A percentile compares a stretch with the other conserved stretches of the same genome.
Evolutionary conservation across 2,797 vertebrate species (phyloP).

Genomic region (Sebastolobus altivelis): DNA sequence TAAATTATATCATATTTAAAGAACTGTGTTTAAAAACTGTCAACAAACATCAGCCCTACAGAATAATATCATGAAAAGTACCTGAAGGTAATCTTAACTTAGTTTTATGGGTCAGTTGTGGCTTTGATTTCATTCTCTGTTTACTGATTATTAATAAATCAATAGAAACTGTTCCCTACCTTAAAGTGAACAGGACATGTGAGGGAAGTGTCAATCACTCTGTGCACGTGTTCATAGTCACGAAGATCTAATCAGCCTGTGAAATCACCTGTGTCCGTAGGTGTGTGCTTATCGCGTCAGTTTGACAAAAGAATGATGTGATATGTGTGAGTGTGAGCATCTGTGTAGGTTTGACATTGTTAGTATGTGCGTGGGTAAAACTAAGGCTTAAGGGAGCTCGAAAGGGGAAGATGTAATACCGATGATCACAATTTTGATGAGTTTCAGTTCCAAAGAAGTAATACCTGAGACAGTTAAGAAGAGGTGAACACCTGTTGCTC

Average conservation of each 20-base stretch:
- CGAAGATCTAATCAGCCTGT: no score
- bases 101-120: not conserved
- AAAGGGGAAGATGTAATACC: not conserved
- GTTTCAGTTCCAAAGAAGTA: not conserved
- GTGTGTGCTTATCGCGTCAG: no score
- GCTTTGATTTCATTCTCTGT: not conserved
- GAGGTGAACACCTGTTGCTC: not conserved
- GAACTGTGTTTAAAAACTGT: no score
- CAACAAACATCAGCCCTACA: no score
- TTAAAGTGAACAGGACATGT: not conserved
- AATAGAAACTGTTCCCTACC: not conserved
- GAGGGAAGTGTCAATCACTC: not conserved
- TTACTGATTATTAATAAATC: not conserved
- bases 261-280: no score
- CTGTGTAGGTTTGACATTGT: not conserved
- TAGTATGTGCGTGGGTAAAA: no score
- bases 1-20: not conserved
- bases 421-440: not conserved
- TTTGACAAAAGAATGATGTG: not conserved
- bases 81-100: not conserved
- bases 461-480: not conserved
- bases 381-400: not conserved
- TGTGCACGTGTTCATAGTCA: not conserved
- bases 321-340: not conserved
- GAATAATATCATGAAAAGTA: not conserved